Evolutionary conservation across 2,113 vertebrate genomes (phyloP).

Genomic region (Microcebus ravelobensis): DNA sequence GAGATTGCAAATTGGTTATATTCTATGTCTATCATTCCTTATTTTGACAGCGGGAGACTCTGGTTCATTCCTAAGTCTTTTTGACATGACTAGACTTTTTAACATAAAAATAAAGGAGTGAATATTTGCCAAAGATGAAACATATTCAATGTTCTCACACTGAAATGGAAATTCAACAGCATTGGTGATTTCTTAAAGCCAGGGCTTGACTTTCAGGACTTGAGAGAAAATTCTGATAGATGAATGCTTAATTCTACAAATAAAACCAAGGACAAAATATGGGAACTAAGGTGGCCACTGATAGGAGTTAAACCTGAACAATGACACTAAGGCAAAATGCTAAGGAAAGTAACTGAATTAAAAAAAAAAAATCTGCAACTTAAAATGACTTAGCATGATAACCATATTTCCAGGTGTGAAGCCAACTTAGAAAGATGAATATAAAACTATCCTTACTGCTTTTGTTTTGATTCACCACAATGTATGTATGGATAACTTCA

Average conservation of each 20-base stretch:
- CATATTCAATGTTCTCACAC: background rate
- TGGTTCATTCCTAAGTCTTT: background rate
- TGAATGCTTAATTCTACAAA: background rate
- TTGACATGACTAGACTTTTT: background rate
- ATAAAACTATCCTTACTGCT: background rate
- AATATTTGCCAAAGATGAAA: background rate
- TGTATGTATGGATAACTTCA: background rate
- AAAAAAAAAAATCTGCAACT: background rate
- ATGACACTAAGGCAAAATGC: background rate
- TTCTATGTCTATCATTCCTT: background rate
- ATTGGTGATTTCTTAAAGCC: background rate
- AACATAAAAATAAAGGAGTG: constrained; percentile 27
- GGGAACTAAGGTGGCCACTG: background rate
- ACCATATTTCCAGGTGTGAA: background rate
- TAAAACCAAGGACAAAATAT: background rate
- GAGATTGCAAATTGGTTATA: background rate
- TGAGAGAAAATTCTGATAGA: constrained; percentile 18
- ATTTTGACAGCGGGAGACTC: background rate
- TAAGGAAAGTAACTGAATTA: background rate
- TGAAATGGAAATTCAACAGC: background rate
- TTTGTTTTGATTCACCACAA: background rate
- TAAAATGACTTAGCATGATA: background rate
- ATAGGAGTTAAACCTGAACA: background rate
- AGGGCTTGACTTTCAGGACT: background rate
- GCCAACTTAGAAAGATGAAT: background rate